phyloP scores from a whole-genome alignment of 2,113 vertebrate species.

The Opisthocomus hoazin region DNA sequence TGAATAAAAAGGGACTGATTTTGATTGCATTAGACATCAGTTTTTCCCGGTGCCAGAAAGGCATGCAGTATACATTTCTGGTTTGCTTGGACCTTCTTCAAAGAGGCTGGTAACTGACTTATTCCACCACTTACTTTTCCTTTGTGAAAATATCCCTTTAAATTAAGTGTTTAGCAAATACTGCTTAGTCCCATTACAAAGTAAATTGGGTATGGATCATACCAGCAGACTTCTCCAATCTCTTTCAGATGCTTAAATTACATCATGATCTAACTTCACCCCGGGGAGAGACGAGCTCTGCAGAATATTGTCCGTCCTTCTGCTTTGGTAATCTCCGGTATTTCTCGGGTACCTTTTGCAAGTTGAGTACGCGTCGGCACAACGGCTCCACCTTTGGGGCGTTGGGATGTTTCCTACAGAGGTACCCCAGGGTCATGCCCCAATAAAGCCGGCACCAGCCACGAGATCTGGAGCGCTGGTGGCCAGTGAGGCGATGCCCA shows the following conservation, averaged over 20 bases:
- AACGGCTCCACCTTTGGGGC: neutral
- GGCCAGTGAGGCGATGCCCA: neutral
- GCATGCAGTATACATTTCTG: neutral
- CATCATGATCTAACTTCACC: constrained; percentile 22
- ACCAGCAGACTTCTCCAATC: constrained; percentile 25
- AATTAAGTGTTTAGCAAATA: constrained; percentile 41
- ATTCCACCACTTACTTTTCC: constrained; percentile 9
- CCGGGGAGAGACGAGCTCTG: neutral
- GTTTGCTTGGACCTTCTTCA: constrained; percentile 40
- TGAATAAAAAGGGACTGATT: constrained; percentile 15
- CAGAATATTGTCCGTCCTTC: neutral
- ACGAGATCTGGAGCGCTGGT: neutral
- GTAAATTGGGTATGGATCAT: neutral
- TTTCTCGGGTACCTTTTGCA: neutral
- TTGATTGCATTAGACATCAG: constrained; percentile 39
- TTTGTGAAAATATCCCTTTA: constrained; percentile 34
- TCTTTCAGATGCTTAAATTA: constrained; percentile 38
- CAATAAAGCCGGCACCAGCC: neutral
- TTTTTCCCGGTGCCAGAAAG: neutral
- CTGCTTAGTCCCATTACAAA: constrained; percentile 15
- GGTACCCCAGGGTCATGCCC: too few species aligned
- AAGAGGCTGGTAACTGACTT: constrained; percentile 38
- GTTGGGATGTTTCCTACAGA: accelerated
- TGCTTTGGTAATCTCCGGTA: neutral
- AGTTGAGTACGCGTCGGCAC: accelerated